A percentile compares a stretch with the other conserved stretches of the same genome.
Evolutionary conservation across 2,113 vertebrate species (phyloP).

Genomic region (Origma solitaria): DNA sequence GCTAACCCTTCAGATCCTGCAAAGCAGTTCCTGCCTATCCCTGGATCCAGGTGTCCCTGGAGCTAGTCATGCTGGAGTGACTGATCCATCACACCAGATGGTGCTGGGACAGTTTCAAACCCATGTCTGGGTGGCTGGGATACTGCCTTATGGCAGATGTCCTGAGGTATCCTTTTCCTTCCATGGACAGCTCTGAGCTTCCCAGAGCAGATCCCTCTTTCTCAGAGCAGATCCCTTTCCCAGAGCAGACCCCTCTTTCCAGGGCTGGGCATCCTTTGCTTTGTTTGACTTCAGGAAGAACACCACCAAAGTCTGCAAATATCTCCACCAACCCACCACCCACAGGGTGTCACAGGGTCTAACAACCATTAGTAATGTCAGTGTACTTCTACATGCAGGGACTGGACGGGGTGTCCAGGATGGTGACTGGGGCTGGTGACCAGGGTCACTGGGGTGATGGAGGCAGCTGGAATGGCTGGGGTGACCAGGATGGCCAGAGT

Average conservation of each 20-base stretch:
- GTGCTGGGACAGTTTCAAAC: background rate
- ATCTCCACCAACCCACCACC: background rate
- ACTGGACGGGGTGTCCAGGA: fast-evolving
- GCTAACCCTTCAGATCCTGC: background rate
- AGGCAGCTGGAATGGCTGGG: too few species aligned
- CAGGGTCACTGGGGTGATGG: background rate
- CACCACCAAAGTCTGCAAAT: background rate
- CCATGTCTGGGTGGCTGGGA: background rate
- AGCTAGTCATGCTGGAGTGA: background rate
- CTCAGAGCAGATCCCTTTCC: background rate
- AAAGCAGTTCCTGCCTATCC: background rate
- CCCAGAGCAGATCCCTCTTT: background rate
- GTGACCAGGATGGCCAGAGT: too few species aligned
- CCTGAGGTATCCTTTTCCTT: background rate
- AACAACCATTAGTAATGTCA: background rate
- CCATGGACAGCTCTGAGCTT: background rate
- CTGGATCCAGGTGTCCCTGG: background rate
- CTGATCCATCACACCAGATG: background rate
- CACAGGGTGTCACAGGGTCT: background rate
- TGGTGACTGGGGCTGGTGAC: background rate
- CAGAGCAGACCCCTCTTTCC: background rate
- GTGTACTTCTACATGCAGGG: background rate
- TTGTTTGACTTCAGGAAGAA: background rate
- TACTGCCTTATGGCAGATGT: background rate
- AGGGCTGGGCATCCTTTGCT: background rate